phyloP scores from a whole-genome alignment of 2,113 vertebrate species.

The Semnornis frantzii region DNA sequence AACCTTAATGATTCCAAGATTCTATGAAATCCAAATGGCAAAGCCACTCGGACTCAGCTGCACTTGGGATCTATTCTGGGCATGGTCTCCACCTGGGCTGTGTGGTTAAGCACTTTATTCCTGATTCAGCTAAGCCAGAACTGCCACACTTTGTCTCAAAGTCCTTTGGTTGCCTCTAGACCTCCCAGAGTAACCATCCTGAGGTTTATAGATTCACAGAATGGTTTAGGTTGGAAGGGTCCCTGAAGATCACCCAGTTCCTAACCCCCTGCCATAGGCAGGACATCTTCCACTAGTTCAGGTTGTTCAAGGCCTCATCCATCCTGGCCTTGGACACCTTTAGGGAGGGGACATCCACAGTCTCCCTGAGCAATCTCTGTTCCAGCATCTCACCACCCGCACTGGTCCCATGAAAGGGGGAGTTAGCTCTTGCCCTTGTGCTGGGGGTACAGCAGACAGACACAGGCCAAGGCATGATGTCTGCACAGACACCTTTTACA shows the following conservation, averaged over 20 bases:
- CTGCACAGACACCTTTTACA: background rate
- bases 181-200: background rate
- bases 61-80: constrained; percentile 5
- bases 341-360: too few species aligned
- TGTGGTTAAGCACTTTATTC: background rate
- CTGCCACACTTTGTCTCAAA: background rate
- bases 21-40: background rate
- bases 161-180: background rate
- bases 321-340: too few species aligned
- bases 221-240: too few species aligned
- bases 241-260: too few species aligned
- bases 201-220: background rate
- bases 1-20: too few species aligned
- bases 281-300: too few species aligned
- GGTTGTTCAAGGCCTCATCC: too few species aligned
- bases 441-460: background rate
- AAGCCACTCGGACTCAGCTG: background rate
- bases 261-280: too few species aligned
- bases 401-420: background rate
- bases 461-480: background rate
- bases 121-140: constrained; percentile 39
- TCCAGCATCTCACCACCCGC: too few species aligned
- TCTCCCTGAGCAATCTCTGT: too few species aligned
- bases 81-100: background rate
- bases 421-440: background rate